Percentiles rank a stretch among this genome's conserved stretches.
These are phyloP conservation scores for Xestia rhomboidea DNA, from an alignment of 2,888 invertebrate genomes.

Conservation along the genomic window DNA sequence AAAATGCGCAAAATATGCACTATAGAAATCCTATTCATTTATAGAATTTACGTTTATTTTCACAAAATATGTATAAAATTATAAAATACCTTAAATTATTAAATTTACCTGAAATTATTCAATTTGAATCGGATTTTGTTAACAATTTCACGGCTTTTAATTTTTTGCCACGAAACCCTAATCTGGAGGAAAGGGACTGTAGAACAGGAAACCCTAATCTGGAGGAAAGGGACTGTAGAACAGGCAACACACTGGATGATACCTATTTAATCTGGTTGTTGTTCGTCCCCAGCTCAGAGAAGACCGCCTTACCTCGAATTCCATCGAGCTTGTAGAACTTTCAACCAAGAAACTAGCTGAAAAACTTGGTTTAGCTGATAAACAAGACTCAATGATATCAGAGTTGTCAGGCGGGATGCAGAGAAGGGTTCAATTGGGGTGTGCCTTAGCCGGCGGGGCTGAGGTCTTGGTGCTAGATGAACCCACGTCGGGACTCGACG, in stretches of 20 bases:
- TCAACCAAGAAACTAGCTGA: conserved; percentile 66
- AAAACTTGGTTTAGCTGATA: conserved; percentile 83
- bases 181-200: too few species aligned
- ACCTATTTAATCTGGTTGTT: neutral
- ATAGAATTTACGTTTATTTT: too few species aligned
- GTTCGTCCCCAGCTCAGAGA: neutral
- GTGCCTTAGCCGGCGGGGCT: conserved; percentile 95
- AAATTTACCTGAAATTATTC: too few species aligned
- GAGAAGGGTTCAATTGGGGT: conserved; percentile 95
- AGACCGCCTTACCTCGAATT: neutral
- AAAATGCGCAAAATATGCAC: too few species aligned
- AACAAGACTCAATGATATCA: conserved; percentile 90
- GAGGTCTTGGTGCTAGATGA: conserved; percentile 93
- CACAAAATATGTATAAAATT: too few species aligned
- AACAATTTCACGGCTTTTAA: too few species aligned
- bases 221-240: too few species aligned
- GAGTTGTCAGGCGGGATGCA: conserved; percentile 96
- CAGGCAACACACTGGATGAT: neutral
- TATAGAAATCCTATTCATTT: too few species aligned
- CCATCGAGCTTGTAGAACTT: conserved; percentile 50
- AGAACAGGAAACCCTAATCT: too few species aligned
- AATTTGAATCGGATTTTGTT: too few species aligned
- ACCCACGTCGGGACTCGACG: conserved; percentile 91
- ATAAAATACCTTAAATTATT: too few species aligned
- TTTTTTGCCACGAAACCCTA: too few species aligned